A percentile compares a stretch with the other conserved stretches of the same genome.
Evolutionary conservation across 2,888 invertebrate species (phyloP).

Genomic region (Eremobia ochroleuca): DNA sequence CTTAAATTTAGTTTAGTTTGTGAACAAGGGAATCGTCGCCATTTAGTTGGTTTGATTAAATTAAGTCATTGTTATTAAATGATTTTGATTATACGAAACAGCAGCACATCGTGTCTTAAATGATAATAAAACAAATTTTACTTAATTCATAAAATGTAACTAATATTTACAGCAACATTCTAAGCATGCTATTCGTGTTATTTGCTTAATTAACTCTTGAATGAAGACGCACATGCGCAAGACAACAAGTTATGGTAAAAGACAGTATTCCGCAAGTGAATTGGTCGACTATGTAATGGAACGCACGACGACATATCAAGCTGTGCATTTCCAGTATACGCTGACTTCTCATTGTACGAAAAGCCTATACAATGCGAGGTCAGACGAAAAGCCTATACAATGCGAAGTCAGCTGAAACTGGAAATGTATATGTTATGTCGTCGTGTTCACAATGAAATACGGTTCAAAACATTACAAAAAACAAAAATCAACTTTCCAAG

Average conservation of each 20-base stretch:
- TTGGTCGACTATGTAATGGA: not conserved
- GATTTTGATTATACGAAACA: constrained; percentile 53
- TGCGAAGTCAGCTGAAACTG: not conserved
- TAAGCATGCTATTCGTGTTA: constrained; percentile 51
- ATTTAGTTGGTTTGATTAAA: too few relatives aligned
- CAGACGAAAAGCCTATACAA: not conserved
- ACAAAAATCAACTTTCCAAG: not conserved
- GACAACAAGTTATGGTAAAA: not conserved
- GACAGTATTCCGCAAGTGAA: constrained; percentile 8
- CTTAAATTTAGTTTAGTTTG: too few relatives aligned
- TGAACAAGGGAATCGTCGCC: too few relatives aligned
- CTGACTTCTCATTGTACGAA: not conserved
- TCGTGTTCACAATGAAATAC: not conserved
- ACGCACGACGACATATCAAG: not conserved
- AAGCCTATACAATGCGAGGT: not conserved
- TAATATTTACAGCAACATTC: constrained; percentile 71
- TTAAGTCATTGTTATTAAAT: not conserved
- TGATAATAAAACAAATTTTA: constrained; percentile 71
- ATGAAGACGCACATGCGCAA: constrained; percentile 5
- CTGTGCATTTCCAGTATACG: not conserved
- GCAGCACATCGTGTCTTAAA: constrained; percentile 70
- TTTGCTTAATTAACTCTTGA: constrained; percentile 29
- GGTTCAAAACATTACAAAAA: not conserved
- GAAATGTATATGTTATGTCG: not conserved
- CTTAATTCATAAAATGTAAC: constrained; percentile 58